These are phyloP conservation scores for Calyptomena viridis DNA, from an alignment of 2,113 vertebrate species.

Conservation along the genomic window DNA sequence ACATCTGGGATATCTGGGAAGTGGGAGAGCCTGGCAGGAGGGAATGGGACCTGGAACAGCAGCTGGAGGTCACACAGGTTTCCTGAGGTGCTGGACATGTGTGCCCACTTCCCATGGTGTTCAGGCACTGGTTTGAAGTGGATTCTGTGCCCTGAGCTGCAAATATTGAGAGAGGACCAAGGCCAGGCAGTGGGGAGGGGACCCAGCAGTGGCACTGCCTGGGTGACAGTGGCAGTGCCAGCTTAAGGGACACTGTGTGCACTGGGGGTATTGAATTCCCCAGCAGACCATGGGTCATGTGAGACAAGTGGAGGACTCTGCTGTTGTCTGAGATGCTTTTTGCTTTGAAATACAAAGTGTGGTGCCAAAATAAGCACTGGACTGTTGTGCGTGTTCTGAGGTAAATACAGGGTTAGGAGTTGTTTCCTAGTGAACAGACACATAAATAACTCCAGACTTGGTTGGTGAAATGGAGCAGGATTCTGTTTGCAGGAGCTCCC, in stretches of 20 bases:
- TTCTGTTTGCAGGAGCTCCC: not conserved
- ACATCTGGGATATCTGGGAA: not conserved
- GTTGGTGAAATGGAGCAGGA: not conserved
- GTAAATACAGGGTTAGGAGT: not conserved
- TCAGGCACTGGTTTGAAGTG: not conserved
- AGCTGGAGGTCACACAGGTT: not conserved
- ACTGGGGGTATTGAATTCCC: not conserved
- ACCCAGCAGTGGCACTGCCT: not conserved
- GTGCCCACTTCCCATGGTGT: not conserved
- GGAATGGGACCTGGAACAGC: not conserved
- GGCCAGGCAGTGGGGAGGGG: not conserved
- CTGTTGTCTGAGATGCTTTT: not conserved
- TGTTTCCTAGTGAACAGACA: not conserved
- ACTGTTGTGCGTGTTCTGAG: not conserved
- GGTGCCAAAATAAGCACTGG: not conserved
- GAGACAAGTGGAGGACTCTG: not conserved
- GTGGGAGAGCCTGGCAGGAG: not conserved
- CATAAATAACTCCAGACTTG: not conserved
- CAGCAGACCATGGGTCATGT: not conserved
- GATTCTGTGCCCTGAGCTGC: not conserved
- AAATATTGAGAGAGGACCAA: not conserved
- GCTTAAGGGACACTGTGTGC: too few relatives aligned
- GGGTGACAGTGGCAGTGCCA: not conserved
- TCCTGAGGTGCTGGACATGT: not conserved
- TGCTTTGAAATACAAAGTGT: not conserved